Base-by-base conservation (phyloP, 2,888 invertebrate species). In the Heliconius sara region DNA sequence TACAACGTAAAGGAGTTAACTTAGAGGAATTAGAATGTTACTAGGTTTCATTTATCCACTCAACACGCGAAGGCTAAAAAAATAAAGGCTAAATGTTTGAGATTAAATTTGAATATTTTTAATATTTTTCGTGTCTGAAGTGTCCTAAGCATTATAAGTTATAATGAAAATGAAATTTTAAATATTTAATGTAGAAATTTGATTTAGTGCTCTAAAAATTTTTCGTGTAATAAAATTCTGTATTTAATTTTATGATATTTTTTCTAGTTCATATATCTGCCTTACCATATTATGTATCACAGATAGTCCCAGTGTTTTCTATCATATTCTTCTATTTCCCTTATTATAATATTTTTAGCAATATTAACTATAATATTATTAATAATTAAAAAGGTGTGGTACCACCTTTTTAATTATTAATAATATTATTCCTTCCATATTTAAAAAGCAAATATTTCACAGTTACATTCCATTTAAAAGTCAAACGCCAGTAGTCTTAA, bases 401-500 rank as follows among this genome's bases (percentile, higher is more conserved):
- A 47, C 47, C 47, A 12, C 19, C 9, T 27, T 27, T 27, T 27
- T 27, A 27, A 2, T 27, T 27, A 27, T 27, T 27, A 27, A 27
- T 27, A 27, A 27, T 27, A 27, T 27, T 27, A 27, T 27, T 27
- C 27, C 27, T 57, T 57, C 10, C 9, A 57, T 57, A 57, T n/a
- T n/a, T n/a, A 57, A 57, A 57, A 9, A 9, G 25, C 1, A 34
- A 67, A 67, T 3, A 67, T 22, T 34, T 68, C 34, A 34, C 39
- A n/a, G 34, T 5, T 12, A 22, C n/a, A 12, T 25, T 70, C 13
- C 25, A 6, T 43, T 43, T n/a, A 25, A 34, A 68, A 7, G n/a
- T 68, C 68, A 68, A 68, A n/a, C 39, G 39, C 34, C 47, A 78
- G 43, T 66, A 25, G 70, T 65, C 39, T 70, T 47, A 39, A 71